phyloP scores from a whole-genome alignment of 2,888 invertebrate species.

The Laothoe populi region DNA sequence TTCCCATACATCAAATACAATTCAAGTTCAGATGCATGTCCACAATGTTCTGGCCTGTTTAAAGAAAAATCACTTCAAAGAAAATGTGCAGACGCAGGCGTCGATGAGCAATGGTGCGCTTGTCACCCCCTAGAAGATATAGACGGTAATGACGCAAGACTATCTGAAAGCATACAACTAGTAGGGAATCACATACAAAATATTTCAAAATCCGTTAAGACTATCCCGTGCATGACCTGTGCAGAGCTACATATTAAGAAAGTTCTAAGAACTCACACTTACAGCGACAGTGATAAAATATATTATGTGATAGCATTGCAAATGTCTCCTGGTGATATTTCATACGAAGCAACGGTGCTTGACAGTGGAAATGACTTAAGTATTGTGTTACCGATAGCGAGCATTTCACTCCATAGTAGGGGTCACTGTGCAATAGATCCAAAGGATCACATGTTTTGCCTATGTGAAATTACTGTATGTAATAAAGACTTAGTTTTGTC shows the following conservation, averaged over 20 bases:
- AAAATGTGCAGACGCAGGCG: conserved; percentile 87
- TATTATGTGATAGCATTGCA: conserved; percentile 86
- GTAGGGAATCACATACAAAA: conserved; percentile 45
- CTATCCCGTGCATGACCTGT: conserved; percentile 68
- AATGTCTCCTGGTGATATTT: conserved; percentile 85
- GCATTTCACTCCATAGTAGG: conserved; percentile 28
- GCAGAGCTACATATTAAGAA: conserved; percentile 73
- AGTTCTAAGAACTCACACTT: conserved; percentile 70
- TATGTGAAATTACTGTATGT: conserved; percentile 41
- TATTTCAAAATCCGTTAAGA: conserved; percentile 44
- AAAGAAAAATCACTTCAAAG: conserved; percentile 81
- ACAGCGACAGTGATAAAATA: conserved; percentile 55
- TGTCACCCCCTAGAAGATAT: conserved; percentile 72
- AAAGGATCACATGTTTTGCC: conserved; percentile 51
- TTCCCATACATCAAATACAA: conserved; percentile 60
- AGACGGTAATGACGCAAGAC: neutral
- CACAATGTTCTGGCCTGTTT: conserved; percentile 86
- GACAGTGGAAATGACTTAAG: conserved; percentile 60
- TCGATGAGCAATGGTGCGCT: conserved; percentile 90
- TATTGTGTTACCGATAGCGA: conserved; percentile 76
- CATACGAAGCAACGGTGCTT: conserved; percentile 87
- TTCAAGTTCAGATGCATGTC: conserved; percentile 82
- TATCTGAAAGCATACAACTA: neutral
- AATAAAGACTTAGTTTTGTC: neutral
- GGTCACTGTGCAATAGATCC: conserved; percentile 51